Conservation (phyloP, 1,140 invertebrate species). For the Drosophila serrata region DNA sequence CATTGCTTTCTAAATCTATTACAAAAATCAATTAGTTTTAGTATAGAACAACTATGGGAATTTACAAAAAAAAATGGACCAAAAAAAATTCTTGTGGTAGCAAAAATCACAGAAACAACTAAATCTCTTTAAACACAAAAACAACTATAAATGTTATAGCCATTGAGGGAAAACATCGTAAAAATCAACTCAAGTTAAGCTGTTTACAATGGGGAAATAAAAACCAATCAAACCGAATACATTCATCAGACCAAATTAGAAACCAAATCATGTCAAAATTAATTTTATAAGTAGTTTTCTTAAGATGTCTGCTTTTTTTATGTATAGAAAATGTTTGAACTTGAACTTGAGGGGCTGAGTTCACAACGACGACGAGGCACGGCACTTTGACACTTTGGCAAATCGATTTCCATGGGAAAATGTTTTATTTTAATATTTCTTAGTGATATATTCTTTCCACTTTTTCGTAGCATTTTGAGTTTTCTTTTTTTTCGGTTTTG, state of each 20-base stretch:
- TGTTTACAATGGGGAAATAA: constrained; percentile 23
- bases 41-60: neutral
- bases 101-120: neutral
- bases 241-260: constrained; percentile 69
- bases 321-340: constrained; percentile 48
- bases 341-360: constrained; percentile 71
- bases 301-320: constrained; percentile 4
- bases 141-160: constrained; percentile 37
- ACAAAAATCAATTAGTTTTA: constrained; percentile 12
- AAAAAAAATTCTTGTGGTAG: constrained; percentile 10
- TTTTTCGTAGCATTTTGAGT: constrained; percentile 10
- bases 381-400: constrained; percentile 76
- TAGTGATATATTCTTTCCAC: constrained; percentile 14
- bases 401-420: constrained; percentile 59
- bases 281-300: constrained; percentile 33
- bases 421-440: constrained; percentile 24
- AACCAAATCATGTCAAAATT: constrained; percentile 39
- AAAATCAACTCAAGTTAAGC: constrained; percentile 35
- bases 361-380: constrained; percentile 40
- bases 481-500: constrained; percentile 27
- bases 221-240: constrained; percentile 22
- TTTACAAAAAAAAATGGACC: constrained; percentile 31
- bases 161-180: constrained; percentile 17
- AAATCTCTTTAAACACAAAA: constrained; percentile 20
- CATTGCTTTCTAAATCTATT: neutral